Evolutionary conservation across 2,113 vertebrate species (phyloP), one percentile per base, ranked within the genome.

Genomic region (Chinchilla lanigera): DNA sequence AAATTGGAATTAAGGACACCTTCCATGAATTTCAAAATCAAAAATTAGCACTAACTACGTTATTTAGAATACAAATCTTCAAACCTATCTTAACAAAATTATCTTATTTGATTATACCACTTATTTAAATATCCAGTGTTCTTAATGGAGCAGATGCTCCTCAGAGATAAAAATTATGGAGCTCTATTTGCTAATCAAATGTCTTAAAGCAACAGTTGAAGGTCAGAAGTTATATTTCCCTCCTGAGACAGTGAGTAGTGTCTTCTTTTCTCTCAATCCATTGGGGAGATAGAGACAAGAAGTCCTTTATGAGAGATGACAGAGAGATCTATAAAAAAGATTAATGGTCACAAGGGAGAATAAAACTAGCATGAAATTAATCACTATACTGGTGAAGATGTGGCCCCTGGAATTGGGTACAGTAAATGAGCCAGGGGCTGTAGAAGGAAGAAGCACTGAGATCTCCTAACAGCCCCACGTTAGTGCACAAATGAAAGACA

Each of bases 1-100:
- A 97, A 89, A 95, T 96, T 12, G 87, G 84, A 89, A 96, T 84
- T 80, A 75, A 93, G 9, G 67, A 47, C 11, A 50, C 67, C 47
- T 92, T 96, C 83, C 28, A 61, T 80, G 65, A 82, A 93, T 97
- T 96, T 95, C 65, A 75, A 89, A 96, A 41, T 82, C 26, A 8
- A 56, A 91, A 78, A 84, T 96, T 94, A 94, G 35, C 88, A 86
- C 89, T 56, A 77, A 78, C 24, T 54, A 8, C 85, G 33, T 77
- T 89, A 65, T 44, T 94, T 26, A 44, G 44, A 95, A 92, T 67
- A 75, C 41, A 5, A 41, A 67, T 67, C 28, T 96, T 80, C 61
- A 95, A 92, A 93, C 47, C 3, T 44, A 30, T 69, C 67, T 80
- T 96, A 92, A 93, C 94, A 56, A 81, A 93, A 69, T 96, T 84